Conservation (phyloP, 2,888 invertebrate genomes). For the Drosophila testacea region DNA sequence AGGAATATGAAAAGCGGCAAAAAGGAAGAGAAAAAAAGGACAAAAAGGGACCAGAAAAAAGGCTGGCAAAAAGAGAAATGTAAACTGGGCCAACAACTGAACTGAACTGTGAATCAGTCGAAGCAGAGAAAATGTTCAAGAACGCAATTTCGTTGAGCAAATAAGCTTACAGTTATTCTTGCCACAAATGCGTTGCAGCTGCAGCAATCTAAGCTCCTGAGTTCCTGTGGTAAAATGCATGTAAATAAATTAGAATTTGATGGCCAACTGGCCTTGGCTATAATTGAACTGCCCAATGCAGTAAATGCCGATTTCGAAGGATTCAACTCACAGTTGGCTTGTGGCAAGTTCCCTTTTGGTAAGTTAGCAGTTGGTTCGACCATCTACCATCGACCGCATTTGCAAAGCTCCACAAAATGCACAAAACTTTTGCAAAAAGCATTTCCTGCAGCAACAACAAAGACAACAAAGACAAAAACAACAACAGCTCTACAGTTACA, state of each 20-base stretch:
- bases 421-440: conserved; percentile 44
- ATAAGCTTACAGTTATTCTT: conserved; percentile 56
- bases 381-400: conserved; percentile 40
- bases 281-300: conserved; percentile 57
- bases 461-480: conserved; percentile 1
- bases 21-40: conserved; percentile 22
- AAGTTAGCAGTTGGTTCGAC: conserved; percentile 2
- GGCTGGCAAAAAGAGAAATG: conserved; percentile 3
- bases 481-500: conserved; percentile 5
- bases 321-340: conserved; percentile 25
- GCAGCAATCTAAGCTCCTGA: conserved; percentile 2
- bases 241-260: conserved; percentile 77
- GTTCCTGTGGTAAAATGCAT: conserved; percentile 53
- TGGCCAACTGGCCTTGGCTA: conserved; percentile 41
- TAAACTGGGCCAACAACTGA: conserved; percentile 53
- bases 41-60: conserved; percentile 6
- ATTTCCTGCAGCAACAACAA: conserved; percentile 30
- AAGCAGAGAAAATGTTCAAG: conserved; percentile 21
- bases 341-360: conserved; percentile 4
- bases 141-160: conserved; percentile 65
- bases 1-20: conserved; percentile 14
- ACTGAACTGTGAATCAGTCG: conserved; percentile 13
- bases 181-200: conserved; percentile 55
- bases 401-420: conserved; percentile 36
- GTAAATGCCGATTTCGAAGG: conserved; percentile 37